These are phyloP conservation scores for Cynodonichthys magdalenae DNA, from an alignment of 2,797 vertebrate species.

Conservation along the genomic window DNA sequence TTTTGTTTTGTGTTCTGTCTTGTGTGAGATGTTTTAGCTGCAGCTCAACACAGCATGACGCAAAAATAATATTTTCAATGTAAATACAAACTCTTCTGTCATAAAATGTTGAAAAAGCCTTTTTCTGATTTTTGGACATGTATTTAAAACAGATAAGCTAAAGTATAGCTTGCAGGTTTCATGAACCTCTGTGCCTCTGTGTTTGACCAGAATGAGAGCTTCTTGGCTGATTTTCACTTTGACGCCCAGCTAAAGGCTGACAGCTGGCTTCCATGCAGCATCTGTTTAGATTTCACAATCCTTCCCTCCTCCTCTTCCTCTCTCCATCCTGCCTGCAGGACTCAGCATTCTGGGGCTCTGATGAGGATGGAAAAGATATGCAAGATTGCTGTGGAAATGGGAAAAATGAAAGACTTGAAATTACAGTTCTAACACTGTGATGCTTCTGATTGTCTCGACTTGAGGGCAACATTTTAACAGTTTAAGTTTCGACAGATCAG, in stretches of 20 bases:
- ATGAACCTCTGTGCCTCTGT: constrained; percentile 8
- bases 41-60: no score
- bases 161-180: no score
- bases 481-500: background rate
- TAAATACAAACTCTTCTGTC: no score
- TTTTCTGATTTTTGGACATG: no score
- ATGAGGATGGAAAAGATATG: constrained; percentile 43
- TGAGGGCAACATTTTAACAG: background rate
- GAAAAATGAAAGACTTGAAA: no score
- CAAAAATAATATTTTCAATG: no score
- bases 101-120: no score
- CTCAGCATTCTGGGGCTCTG: constrained; percentile 40
- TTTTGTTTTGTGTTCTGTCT: no score
- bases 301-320: constrained; percentile 10
- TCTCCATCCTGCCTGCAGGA: constrained; percentile 35
- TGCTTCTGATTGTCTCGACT: background rate
- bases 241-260: constrained; percentile 56
- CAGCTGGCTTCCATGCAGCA: constrained; percentile 71
- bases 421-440: background rate
- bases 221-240: constrained; percentile 49
- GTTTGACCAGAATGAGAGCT: constrained; percentile 22
- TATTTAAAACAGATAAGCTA: no score
- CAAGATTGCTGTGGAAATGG: constrained; percentile 16
- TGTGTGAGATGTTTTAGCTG: no score
- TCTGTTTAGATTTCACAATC: constrained; percentile 70